These are phyloP conservation scores for Trichomalopsis sarcophagae DNA, from an alignment of 1,140 invertebrate genomes.

Conservation along the genomic window DNA sequence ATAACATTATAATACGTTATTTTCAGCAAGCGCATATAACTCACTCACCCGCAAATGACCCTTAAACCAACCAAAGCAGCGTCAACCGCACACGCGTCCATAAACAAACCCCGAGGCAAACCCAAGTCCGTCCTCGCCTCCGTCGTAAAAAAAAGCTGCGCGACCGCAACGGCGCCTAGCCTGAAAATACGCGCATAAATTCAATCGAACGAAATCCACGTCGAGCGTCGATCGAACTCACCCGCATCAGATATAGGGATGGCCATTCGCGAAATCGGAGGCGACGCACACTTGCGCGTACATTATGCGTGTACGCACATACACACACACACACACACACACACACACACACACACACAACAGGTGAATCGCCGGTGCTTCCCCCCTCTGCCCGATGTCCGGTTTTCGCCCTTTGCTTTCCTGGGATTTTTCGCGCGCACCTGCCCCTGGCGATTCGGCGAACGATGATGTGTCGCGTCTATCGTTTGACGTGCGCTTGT, in stretches of 20 bases:
- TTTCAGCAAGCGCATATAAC: no score
- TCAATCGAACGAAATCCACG: not conserved
- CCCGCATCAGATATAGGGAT: not conserved
- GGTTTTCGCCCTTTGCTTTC: not conserved
- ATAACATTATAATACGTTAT: no score
- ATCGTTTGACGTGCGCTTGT: not conserved
- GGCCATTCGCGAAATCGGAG: conserved; percentile 29
- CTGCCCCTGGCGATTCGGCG: not conserved
- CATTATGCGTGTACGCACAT: no score
- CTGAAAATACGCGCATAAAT: no score
- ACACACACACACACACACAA: not conserved
- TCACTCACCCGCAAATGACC: no score
- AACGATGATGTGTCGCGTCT: conserved; percentile 11
- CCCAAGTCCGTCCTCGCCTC: not conserved
- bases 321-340: no score
- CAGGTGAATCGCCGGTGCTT: conserved; percentile 35
- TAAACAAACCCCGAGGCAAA: no score
- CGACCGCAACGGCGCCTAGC: no score
- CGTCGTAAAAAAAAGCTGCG: not conserved
- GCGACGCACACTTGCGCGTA: not conserved
- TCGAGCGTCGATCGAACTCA: not conserved
- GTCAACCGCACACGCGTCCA: no score
- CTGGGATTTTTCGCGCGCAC: conserved; percentile 21
- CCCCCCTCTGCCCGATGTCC: not conserved
- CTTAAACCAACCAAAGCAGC: no score